phyloP scores from a whole-genome alignment of 2,888 invertebrate genomes.

The Quadroppia sp. region DNA sequence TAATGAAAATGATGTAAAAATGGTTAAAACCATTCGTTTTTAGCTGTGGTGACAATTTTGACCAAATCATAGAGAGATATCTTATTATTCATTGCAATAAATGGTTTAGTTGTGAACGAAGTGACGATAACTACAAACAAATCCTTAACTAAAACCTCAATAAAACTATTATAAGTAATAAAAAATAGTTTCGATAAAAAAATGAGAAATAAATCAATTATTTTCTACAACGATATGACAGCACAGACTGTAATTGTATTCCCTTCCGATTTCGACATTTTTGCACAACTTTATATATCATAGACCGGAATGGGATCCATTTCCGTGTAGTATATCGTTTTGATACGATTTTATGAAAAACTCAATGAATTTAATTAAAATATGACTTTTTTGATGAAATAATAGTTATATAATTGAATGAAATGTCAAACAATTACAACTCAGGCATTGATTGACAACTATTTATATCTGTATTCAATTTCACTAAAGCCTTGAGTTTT shows the following conservation, averaged over 20 bases:
- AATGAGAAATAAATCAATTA: background rate
- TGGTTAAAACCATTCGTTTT: background rate
- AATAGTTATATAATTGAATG: too few species aligned
- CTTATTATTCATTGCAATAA: conserved; percentile 7
- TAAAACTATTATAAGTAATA: background rate
- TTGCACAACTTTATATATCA: background rate
- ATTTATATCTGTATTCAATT: too few species aligned
- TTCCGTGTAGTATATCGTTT: too few species aligned
- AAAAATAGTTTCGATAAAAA: background rate
- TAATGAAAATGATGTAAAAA: background rate
- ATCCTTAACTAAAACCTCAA: background rate
- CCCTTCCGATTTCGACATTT: background rate
- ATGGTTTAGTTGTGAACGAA: background rate
- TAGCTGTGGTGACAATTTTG: background rate
- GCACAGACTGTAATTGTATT: background rate
- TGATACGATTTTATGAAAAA: too few species aligned
- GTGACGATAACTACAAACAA: background rate
- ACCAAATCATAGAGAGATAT: conserved; percentile 28
- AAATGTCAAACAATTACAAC: too few species aligned
- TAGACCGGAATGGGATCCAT: background rate
- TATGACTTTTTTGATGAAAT: too few species aligned
- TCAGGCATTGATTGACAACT: too few species aligned
- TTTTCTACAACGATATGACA: background rate
- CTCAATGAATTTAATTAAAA: too few species aligned
- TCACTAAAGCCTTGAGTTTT: too few species aligned